phyloP scores from a whole-genome alignment of 2,888 invertebrate genomes.

The Drosophila infuscata region DNA sequence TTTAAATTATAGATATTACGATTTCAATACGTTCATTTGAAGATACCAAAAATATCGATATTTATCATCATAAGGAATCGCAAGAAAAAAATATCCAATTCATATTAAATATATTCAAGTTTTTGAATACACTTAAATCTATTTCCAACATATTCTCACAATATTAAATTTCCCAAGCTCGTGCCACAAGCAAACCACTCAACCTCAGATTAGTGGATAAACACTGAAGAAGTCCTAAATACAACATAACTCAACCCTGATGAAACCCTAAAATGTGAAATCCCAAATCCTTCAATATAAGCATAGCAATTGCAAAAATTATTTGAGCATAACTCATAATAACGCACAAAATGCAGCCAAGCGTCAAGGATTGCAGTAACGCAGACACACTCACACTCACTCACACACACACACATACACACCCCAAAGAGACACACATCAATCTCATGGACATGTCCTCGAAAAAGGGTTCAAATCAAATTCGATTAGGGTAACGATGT shows the following conservation, averaged over 20 bases:
- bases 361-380: constrained; percentile 45
- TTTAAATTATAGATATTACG: not conserved
- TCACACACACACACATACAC: constrained; percentile 6
- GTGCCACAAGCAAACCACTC: constrained; percentile 6
- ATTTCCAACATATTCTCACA: not conserved
- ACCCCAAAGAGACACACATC: constrained; percentile 19
- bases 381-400: not conserved
- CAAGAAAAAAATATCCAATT: not conserved
- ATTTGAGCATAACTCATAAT: constrained; percentile 51
- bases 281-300: constrained; percentile 15
- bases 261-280: not conserved
- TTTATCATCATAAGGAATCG: not conserved
- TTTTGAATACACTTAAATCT: not conserved
- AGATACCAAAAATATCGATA: not conserved
- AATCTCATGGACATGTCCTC: constrained; percentile 41
- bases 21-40: not conserved
- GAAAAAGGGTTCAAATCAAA: constrained; percentile 80
- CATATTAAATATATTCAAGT: not conserved
- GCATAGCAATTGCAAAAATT: constrained; percentile 45
- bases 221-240: not conserved
- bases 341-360: constrained; percentile 45
- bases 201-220: not conserved
- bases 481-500: constrained; percentile 79
- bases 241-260: constrained; percentile 1
- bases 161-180: not conserved